Base-by-base conservation (phyloP, 2,113 vertebrate genomes). In the Ptilonorhynchus violaceus region DNA sequence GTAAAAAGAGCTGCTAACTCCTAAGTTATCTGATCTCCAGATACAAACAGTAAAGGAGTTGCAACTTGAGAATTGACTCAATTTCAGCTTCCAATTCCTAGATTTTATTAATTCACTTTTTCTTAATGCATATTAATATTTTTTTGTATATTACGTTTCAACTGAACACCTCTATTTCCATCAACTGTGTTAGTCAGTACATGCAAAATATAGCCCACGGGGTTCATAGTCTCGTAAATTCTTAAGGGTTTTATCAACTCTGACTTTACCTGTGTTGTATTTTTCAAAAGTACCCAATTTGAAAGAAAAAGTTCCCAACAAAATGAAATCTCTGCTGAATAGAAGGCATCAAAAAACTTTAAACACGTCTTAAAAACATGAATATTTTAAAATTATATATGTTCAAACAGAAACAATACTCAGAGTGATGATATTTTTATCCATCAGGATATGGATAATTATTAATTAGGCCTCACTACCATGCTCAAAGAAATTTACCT, bases 401-500 rank as follows among this genome's bases (percentile, higher is more conserved):
- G 11, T 39, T 83, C 21, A 33, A 53, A 47, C 19, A 56, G 20
- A 84, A 24, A 62, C 13, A 72, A 35, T 16, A 66, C 15, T 68
- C 35, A 9, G 55, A 92, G 74, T 0, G 14, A 70, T 4, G 3
- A 10, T 13, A 55, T 28, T 52, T 31, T 2, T 10, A 49, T 20
- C 35, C 46, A 47, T 7, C 0, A 37, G 18, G 22, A 42, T 42
- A 42, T 15, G 13, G 42, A 42, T 42, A 42, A 42, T 42, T 42
- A 42, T 46, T 76, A 37, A 82, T 31, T 15, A 63, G 3, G 13
- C 10, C 42, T 62, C 25, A 8, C 25, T 77, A 35, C 24, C 50
- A 83, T 0, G 10, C 27, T 89, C 23, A 24, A 74, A 89, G 35
- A 31, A 88, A 75, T 15, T 95, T 97, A 99, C 99, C 99, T 99